Conservation (phyloP, 2,113 vertebrate genomes). For the Scomber japonicus region DNA sequence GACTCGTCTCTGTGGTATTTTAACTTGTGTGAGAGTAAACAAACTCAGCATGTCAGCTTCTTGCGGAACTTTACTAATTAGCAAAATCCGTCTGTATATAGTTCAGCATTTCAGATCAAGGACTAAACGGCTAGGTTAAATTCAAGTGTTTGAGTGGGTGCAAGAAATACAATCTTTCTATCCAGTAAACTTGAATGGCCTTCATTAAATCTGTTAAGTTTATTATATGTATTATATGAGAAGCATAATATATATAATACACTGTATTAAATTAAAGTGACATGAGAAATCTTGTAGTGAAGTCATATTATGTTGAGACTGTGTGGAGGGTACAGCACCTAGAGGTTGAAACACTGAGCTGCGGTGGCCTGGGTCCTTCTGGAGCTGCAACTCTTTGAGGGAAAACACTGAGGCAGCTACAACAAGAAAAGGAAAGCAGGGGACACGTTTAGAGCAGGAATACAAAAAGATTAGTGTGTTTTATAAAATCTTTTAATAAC, state of each 20-base stretch:
- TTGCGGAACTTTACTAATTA: slow-evolving; percentile 32
- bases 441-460: not conserved
- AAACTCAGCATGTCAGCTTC: not conserved
- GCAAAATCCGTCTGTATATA: not conserved
- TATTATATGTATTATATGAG: no score
- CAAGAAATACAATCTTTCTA: no score
- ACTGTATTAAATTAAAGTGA: not conserved
- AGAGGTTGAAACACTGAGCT: slow-evolving; percentile 92
- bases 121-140: not conserved
- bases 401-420: slow-evolving; percentile 94
- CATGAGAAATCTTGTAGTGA: not conserved
- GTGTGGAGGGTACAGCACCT: slow-evolving; percentile 78
- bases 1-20: slow-evolving; percentile 5
- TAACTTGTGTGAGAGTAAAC: slow-evolving; percentile 25
- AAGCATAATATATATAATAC: no score
- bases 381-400: slow-evolving; percentile 93
- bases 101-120: not conserved
- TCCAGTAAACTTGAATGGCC: no score
- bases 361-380: slow-evolving; percentile 93
- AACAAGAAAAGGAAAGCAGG: slow-evolving; percentile 30
- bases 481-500: no score
- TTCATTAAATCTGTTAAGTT: no score
- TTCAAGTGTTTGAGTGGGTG: no score
- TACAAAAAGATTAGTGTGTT: no score
- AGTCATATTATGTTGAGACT: no score